Percentiles rank a stretch among this genome's conserved stretches.
phyloP scores from a whole-genome alignment of 1,140 invertebrate genomes.

The Bombus huntii region DNA sequence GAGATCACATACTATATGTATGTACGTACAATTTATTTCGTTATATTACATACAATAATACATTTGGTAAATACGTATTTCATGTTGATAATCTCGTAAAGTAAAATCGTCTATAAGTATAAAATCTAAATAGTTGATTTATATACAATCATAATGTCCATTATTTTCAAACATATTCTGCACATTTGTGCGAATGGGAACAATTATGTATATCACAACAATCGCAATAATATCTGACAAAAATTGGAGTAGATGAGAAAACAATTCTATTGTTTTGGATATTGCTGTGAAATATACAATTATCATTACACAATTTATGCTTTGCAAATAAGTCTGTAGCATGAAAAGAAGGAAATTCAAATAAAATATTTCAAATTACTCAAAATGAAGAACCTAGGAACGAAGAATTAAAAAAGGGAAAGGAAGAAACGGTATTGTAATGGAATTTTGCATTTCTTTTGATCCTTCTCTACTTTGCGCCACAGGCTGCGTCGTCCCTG shows the following conservation, averaged over 20 bases:
- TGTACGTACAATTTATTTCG: no score
- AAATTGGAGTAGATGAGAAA: background rate
- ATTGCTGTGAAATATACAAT: background rate
- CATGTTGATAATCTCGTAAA: background rate
- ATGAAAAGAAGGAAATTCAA: background rate
- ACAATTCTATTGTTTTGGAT: background rate
- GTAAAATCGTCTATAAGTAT: background rate
- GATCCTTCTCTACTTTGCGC: conserved; percentile 2
- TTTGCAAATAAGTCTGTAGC: background rate
- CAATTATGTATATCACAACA: background rate
- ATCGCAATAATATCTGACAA: background rate
- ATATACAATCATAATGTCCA: background rate
- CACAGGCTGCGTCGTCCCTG: conserved; percentile 20
- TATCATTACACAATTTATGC: background rate
- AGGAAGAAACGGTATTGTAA: background rate
- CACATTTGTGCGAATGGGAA: background rate
- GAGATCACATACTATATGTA: no score
- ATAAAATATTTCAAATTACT: background rate
- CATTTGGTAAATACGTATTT: background rate
- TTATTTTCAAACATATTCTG: background rate
- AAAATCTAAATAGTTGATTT: background rate
- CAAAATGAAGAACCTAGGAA: background rate
- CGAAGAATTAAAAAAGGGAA: background rate
- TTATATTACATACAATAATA: background rate
- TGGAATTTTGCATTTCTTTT: conserved; percentile 12